A percentile compares a stretch with the other conserved stretches of the same genome.
These are phyloP conservation scores for Lagocephalus sceleratus DNA, from an alignment of 2,797 vertebrate species.

Conservation along the genomic window DNA sequence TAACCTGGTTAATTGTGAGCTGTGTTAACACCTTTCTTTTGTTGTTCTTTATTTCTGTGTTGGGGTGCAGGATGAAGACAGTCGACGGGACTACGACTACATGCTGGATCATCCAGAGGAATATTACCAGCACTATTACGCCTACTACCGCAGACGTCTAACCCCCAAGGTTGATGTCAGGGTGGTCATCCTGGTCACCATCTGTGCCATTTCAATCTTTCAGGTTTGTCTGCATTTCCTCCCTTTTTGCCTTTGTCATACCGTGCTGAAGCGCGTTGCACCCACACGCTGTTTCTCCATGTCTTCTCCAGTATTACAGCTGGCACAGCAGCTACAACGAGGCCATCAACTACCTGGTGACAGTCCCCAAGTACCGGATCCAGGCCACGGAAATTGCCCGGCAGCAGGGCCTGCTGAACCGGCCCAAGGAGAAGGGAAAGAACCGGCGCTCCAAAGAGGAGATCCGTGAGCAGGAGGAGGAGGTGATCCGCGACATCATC, in stretches of 20 bases:
- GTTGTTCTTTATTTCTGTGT: too few species aligned
- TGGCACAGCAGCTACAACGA: conserved; percentile 98
- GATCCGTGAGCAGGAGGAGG: conserved; percentile 92
- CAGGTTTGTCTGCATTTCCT: conserved; percentile 77
- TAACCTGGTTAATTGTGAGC: too few species aligned
- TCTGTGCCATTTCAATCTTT: conserved; percentile 90
- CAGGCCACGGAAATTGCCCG: conserved; percentile 92
- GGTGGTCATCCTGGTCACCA: conserved; percentile 88
- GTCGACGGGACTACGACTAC: conserved; percentile 92
- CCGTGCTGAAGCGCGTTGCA: too few species aligned
- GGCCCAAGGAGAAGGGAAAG: conserved; percentile 90
- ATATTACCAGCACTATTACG: conserved; percentile 95
- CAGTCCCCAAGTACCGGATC: conserved; percentile 93
- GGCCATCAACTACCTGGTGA: conserved; percentile 92
- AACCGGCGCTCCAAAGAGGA: conserved; percentile 92
- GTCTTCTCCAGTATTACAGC: conserved; percentile 86
- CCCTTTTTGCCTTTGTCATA: too few species aligned
- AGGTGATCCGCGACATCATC: conserved; percentile 94
- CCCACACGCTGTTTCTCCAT: neutral
- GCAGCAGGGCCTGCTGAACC: conserved; percentile 90
- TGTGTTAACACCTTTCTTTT: too few species aligned
- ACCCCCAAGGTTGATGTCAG: conserved; percentile 92
- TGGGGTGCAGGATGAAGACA: conserved; percentile 87
- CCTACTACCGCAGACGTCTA: conserved; percentile 89
- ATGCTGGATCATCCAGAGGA: conserved; percentile 97